Evolutionary conservation across 2,888 invertebrate genomes (phyloP), one percentile per base, ranked within the genome.

Genomic region (Lissocephala sabroskyi): DNA sequence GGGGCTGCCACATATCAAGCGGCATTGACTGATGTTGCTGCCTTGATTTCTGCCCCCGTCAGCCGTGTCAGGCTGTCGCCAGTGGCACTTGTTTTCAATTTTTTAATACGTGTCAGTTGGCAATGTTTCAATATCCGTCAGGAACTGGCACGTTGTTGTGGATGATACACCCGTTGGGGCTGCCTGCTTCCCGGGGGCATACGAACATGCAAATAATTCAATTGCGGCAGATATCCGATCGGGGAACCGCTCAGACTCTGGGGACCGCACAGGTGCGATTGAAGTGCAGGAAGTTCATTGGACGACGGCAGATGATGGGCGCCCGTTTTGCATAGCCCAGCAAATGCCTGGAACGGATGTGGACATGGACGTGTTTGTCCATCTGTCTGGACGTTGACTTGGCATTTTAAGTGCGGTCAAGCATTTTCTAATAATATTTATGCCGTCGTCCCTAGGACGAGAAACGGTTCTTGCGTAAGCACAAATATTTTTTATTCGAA

Each of bases 381-480:
- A n/a, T 49, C 45, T 45, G 52, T 62, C 30, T 30, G 30, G 9
- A 11, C 30, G 19, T 19, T 70, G 70, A 61, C 70, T 70, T 44
- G 43, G 61, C 58, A 58, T 41, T 54, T 52, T 52, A 54, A 59
- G 66, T 70, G 70, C 66, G 66, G 66, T 70, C 66, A 70, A 66
- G 66, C 66, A 54, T 56, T 52, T 49, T 44, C 41, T 37, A 61
- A 58, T 52, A 65, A 56, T 52, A 61, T 54, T 52, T 67, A 55
- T 56, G 56, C 50, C 55, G 52, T 36, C 42, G 29, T 19, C 33
- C 16, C 16, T 32, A 6, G 14, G 13, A 6, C 7, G 17, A 9
- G 16, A 17, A 13, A 16, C 35, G 7, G 45, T 29, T 47, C 30
- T 50, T 62, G 71, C 56, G 63, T 59, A 64, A 71, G 71, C 67